Evolutionary conservation across 1,140 invertebrate genomes (phyloP).

Genomic region (Drosophila nigromelanica): DNA sequence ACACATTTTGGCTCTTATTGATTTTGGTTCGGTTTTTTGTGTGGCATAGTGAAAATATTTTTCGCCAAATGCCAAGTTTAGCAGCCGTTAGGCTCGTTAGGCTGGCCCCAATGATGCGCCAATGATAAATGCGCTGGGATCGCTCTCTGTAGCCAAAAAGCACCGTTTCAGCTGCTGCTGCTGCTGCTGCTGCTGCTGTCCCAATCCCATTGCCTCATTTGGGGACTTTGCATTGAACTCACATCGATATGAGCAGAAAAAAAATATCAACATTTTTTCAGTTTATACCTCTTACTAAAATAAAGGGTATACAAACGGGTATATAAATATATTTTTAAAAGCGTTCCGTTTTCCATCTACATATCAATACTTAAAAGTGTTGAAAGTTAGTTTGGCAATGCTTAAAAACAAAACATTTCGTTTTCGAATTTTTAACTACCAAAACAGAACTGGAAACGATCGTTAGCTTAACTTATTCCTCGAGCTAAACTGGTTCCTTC

Average conservation of each 20-base stretch:
- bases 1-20: constrained; percentile 56
- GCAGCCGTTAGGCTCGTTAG: constrained; percentile 42
- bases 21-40: constrained; percentile 34
- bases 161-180: constrained; percentile 4
- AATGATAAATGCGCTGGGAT: constrained; percentile 29
- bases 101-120: constrained; percentile 40
- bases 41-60: constrained; percentile 41
- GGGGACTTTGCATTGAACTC: not conserved
- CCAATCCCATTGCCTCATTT: constrained; percentile 4
- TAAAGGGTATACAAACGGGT: no score
- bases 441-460: no score
- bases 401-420: no score
- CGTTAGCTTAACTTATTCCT: no score
- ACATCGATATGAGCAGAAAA: constrained; percentile 1
- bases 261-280: no score
- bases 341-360: no score
- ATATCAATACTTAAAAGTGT: no score
- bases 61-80: constrained; percentile 35
- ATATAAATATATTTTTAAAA: no score
- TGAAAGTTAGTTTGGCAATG: no score
- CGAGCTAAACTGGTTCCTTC: no score
- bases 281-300: no score
- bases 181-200: constrained; percentile 4
- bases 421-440: no score
- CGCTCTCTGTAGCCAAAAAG: not conserved